Evolutionary conservation across 2,888 invertebrate species (phyloP).

Genomic region (Pristionchus fissidentatus): DNA sequence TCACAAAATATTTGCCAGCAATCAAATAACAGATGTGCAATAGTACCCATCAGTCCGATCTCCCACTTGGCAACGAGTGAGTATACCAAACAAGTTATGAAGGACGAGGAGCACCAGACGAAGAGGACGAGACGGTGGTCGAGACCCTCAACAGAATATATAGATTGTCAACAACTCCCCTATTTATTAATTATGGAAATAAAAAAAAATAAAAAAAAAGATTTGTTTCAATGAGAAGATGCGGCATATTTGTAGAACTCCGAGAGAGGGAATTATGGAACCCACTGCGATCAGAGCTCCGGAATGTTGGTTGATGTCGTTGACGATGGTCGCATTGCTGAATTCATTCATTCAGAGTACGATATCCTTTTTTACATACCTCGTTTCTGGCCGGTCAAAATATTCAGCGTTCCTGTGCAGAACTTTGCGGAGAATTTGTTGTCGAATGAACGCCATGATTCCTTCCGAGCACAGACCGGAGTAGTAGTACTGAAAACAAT

Average conservation of each 20-base stretch:
- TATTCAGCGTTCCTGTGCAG: neutral
- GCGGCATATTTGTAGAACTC: neutral
- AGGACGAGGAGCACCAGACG: conserved; percentile 51
- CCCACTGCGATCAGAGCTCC: neutral
- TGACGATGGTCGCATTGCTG: conserved; percentile 22
- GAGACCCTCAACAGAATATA: conserved; percentile 58
- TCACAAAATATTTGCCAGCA: too few relatives aligned
- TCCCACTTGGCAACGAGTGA: neutral
- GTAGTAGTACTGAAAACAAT: conserved; percentile 13
- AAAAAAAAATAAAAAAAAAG: too few relatives aligned
- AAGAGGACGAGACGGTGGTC: conserved; percentile 62
- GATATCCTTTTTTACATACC: too few relatives aligned
- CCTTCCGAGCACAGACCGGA: conserved; percentile 15
- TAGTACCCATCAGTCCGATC: conserved; percentile 17
- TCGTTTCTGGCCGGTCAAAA: conserved; percentile 28
- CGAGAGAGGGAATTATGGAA: too few relatives aligned
- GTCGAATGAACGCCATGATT: conserved; percentile 10
- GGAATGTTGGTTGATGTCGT: conserved; percentile 31
- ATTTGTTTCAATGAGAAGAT: neutral
- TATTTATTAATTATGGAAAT: too few relatives aligned
- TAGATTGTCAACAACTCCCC: too few relatives aligned
- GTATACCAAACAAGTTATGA: neutral
- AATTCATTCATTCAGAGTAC: too few relatives aligned
- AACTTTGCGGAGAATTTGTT: neutral
- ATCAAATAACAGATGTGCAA: too few relatives aligned